Evolutionary conservation across 1,140 invertebrate genomes (phyloP).

Genomic region (Drosophila trapezifrons): DNA sequence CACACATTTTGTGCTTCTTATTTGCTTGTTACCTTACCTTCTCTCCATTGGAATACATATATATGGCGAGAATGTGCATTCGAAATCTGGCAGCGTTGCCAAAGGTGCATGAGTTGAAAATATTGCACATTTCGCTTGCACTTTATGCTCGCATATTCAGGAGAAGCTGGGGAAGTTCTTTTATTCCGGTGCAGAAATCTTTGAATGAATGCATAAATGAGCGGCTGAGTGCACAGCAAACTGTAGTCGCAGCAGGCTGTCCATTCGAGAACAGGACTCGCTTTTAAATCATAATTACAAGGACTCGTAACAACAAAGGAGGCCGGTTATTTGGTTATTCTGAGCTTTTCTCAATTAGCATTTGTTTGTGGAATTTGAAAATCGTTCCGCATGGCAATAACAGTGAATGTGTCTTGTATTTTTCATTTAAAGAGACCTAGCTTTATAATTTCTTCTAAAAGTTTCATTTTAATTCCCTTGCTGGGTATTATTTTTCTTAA

Average conservation of each 20-base stretch:
- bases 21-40: slow-evolving; percentile 60
- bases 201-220: slow-evolving; percentile 65
- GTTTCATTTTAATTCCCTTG: too few species aligned
- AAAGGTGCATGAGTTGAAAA: slow-evolving; percentile 64
- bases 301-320: background rate
- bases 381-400: background rate
- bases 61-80: slow-evolving; percentile 22
- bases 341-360: background rate
- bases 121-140: slow-evolving; percentile 70
- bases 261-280: slow-evolving; percentile 19
- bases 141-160: slow-evolving; percentile 58
- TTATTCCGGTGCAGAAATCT: slow-evolving; percentile 20
- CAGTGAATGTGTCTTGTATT: background rate
- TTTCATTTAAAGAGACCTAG: too few species aligned
- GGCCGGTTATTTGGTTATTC: background rate
- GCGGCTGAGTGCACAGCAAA: slow-evolving; percentile 54
- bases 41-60: slow-evolving; percentile 1
- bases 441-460: too few species aligned
- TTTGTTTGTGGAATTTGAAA: background rate
- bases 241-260: slow-evolving; percentile 28
- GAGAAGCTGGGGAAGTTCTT: background rate
- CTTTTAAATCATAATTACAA: slow-evolving; percentile 55
- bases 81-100: slow-evolving; percentile 56
- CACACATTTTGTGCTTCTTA: slow-evolving; percentile 74
- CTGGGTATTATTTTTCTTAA: too few species aligned